These are phyloP conservation scores for Dromococcyx pavoninus DNA, from an alignment of 2,797 vertebrate species.

Conservation along the genomic window DNA sequence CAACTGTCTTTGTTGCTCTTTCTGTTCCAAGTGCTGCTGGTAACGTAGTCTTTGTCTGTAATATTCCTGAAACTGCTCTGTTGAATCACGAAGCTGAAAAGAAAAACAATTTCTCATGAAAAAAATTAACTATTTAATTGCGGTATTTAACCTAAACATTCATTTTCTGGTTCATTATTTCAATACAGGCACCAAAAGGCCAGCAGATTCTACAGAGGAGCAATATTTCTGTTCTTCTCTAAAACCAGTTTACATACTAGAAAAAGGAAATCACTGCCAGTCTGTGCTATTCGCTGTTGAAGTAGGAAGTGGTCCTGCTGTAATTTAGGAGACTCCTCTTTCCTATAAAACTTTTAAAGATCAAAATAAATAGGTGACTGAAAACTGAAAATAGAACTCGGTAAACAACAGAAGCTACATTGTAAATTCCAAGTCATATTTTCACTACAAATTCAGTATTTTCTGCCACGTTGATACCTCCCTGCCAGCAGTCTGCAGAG, in stretches of 20 bases:
- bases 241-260: background rate
- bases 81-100: conserved; percentile 89
- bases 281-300: background rate
- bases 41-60: conserved; percentile 92
- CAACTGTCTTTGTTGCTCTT: conserved; percentile 92
- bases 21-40: conserved; percentile 96
- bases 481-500: background rate
- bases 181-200: background rate
- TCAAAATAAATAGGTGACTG: background rate
- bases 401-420: background rate
- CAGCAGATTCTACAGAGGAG: background rate
- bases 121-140: background rate
- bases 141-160: background rate
- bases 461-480: background rate
- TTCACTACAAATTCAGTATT: background rate
- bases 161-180: background rate
- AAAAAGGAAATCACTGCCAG: background rate
- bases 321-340: background rate
- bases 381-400: background rate
- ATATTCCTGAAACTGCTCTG: conserved; percentile 95
- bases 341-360: background rate
- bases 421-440: background rate
- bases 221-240: background rate
- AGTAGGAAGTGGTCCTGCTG: background rate
- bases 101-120: background rate